phyloP scores from a whole-genome alignment of 2,888 invertebrate species.

The Lissonota sp. region DNA sequence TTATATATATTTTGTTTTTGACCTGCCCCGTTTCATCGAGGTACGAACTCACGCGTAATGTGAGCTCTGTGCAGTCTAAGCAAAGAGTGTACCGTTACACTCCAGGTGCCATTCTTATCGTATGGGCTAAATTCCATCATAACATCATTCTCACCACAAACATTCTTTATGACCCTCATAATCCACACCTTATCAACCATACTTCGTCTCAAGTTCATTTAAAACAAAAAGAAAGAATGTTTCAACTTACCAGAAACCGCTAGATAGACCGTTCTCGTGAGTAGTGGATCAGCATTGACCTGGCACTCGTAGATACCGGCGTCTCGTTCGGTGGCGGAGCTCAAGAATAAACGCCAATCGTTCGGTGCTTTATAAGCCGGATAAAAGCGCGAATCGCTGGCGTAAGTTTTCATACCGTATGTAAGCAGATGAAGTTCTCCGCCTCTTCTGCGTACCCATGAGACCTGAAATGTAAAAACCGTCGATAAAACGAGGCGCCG shows the following conservation, averaged over 20 bases:
- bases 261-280: slow-evolving; percentile 89
- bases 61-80: no score
- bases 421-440: slow-evolving; percentile 80
- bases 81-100: no score
- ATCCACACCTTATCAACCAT: no score
- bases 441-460: slow-evolving; percentile 80
- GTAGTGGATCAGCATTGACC: slow-evolving; percentile 91
- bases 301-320: slow-evolving; percentile 93
- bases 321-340: slow-evolving; percentile 90
- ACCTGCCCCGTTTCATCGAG: no score
- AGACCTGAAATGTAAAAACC: slow-evolving; percentile 73
- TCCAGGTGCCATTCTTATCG: no score
- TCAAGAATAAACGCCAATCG: slow-evolving; percentile 91
- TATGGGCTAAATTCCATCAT: no score
- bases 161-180: no score
- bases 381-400: slow-evolving; percentile 87
- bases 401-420: slow-evolving; percentile 79
- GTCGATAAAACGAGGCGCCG: neutral
- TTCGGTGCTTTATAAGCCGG: slow-evolving; percentile 90
- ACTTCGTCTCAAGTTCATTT: no score
- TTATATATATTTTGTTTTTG: no score
- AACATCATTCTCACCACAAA: no score
- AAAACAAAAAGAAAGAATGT: slow-evolving; percentile 29
- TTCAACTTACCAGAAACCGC: slow-evolving; percentile 89
- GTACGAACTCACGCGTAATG: no score